Evolutionary conservation across 2,888 invertebrate species (phyloP).

Genomic region (Microctonus aethiopoides): DNA sequence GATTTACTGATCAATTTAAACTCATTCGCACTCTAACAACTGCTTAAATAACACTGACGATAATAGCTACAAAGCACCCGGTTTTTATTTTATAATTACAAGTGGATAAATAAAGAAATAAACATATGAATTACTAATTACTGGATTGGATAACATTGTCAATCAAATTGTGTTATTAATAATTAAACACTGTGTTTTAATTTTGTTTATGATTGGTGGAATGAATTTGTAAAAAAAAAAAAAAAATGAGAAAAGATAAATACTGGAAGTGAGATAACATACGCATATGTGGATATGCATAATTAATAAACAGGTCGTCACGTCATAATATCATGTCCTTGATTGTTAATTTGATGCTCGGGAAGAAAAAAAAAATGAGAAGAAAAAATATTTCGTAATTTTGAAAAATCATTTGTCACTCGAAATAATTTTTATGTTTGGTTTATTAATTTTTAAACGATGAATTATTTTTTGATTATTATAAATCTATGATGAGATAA

Average conservation of each 20-base stretch:
- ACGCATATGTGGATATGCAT: not conserved
- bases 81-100: not conserved
- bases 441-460: no score
- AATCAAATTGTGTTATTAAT: not conserved
- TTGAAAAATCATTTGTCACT: no score
- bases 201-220: not conserved
- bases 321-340: not conserved
- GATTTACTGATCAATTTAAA: not conserved
- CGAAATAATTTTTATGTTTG: no score
- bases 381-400: no score
- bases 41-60: not conserved
- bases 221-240: not conserved
- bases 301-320: not conserved
- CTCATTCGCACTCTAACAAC: not conserved
- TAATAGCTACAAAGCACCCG: not conserved
- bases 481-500: no score
- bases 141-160: not conserved
- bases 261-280: not conserved
- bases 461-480: no score
- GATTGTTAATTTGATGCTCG: not conserved
- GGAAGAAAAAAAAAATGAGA: not conserved
- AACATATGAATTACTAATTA: not conserved
- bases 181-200: not conserved
- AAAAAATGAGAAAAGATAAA: not conserved
- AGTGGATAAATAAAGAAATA: not conserved